Evolutionary conservation across 2,888 invertebrate genomes (phyloP).

Genomic region (Dryobotodes eremita): DNA sequence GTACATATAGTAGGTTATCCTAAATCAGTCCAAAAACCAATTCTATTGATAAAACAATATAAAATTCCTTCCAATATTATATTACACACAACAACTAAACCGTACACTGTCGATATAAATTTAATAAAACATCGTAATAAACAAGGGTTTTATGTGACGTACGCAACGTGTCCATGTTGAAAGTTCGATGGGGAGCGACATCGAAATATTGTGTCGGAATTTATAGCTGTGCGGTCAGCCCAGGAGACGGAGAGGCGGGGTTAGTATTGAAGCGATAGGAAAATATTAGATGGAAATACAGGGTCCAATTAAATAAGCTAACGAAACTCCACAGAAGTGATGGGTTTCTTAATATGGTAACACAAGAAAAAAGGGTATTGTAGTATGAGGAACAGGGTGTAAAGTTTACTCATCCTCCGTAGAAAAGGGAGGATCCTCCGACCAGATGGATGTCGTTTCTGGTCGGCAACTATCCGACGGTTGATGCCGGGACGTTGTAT

Average conservation of each 20-base stretch:
- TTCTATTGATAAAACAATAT: slow-evolving; percentile 2
- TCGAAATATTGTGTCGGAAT: slow-evolving; percentile 85
- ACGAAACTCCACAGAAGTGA: too few species aligned
- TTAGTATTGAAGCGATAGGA: slow-evolving; percentile 63
- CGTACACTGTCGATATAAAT: slow-evolving; percentile 55
- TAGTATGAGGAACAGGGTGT: too few species aligned
- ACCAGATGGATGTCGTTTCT: too few species aligned
- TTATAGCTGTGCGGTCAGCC: slow-evolving; percentile 82
- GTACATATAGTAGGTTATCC: background rate
- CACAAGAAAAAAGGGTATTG: too few species aligned
- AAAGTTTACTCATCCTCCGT: too few species aligned
- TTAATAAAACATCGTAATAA: slow-evolving; percentile 62
- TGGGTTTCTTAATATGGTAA: background rate
- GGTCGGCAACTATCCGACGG: too few species aligned
- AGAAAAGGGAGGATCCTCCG: too few species aligned
- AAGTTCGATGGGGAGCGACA: slow-evolving; percentile 69
- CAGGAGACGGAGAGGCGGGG: slow-evolving; percentile 69
- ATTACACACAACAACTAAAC: slow-evolving; percentile 42
- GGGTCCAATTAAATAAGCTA: background rate
- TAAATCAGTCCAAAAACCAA: slow-evolving; percentile 2
- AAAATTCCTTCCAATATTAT: slow-evolving; percentile 26
- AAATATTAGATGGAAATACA: background rate
- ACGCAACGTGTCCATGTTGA: slow-evolving; percentile 60
- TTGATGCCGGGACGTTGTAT: too few species aligned
- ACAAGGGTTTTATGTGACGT: slow-evolving; percentile 63